Evolutionary conservation across 1,140 invertebrate species (phyloP), one percentile per base, ranked within the genome.

Genomic region (Mya arenaria): DNA sequence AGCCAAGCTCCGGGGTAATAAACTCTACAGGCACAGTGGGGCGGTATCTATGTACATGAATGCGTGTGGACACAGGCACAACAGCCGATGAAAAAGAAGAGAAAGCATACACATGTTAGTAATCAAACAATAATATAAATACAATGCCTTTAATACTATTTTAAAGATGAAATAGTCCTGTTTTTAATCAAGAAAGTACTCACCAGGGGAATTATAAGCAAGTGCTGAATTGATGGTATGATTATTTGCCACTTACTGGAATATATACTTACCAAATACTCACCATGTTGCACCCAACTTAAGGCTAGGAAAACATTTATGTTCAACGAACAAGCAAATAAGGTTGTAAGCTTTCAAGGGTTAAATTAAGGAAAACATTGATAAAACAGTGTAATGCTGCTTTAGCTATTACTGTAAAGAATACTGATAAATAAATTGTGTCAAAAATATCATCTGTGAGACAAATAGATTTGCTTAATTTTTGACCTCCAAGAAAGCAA

Each of bases 21-120:
- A 96, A 97, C 92, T 96, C 95, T 93, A 98, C 94, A 89, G 96
- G 95, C 94, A 98, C 94, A 93, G 94, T 95, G 94, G 97, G 97
- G 90, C 97, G 97, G 95, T 97, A 99, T 95, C 98, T 85, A 90
- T 77, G 80, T 80, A 84, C 71, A 87, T 56, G 73, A 58, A 84
- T 58, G 58, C 73, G 71, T 60, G 63, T 82, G 83, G 82, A 73
- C 65, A 63, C 78, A 36, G 48, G 39, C 71, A 69, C 63, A 74
- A 82, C 83, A 87, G 41, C 69, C 66, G 84, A 90, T 89, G 88
- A 91, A 89, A 91, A 87, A 89, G 87, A 91, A 90, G 87, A 87
- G 85, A 94, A 96, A 95, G 84, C 58, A 84, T 95, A 90, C 95
- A 94, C 94, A 91, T 92, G 85, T 87, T 89, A 85, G 92, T 44